Conservation (phyloP, 2,888 invertebrate genomes). For the Eupithecia subumbrata region DNA sequence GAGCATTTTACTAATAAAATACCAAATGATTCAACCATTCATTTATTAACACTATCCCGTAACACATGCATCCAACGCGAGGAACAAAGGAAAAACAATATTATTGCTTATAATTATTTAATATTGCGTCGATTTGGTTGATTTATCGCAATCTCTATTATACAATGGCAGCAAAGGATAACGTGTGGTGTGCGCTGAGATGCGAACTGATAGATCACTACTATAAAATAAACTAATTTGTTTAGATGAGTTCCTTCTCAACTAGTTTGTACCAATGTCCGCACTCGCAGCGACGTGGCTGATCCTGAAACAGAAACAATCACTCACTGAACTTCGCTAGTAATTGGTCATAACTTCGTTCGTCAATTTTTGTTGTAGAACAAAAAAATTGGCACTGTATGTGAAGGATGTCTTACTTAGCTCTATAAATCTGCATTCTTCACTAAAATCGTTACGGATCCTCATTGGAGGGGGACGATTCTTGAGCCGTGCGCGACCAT, state of each 20-base stretch:
- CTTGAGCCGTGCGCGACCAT: too few relatives aligned
- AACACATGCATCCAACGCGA: constrained; percentile 44
- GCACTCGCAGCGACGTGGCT: constrained; percentile 96
- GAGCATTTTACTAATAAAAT: constrained; percentile 54
- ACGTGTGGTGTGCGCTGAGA: constrained; percentile 55
- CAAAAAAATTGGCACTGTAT: too few relatives aligned
- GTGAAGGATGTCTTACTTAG: too few relatives aligned
- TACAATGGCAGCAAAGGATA: constrained; percentile 57
- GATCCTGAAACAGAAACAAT: constrained; percentile 85
- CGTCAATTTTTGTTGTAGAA: too few relatives aligned
- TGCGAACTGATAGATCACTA: constrained; percentile 69
- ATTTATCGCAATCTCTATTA: constrained; percentile 60
- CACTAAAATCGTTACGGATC: too few relatives aligned
- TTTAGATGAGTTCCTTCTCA: constrained; percentile 89
- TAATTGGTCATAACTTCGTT: too few relatives aligned
- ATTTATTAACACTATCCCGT: constrained; percentile 46
- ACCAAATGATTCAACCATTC: constrained; percentile 66
- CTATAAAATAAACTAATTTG: constrained; percentile 66
- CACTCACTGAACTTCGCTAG: too few relatives aligned
- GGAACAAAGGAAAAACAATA: constrained; percentile 47
- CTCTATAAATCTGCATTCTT: too few relatives aligned
- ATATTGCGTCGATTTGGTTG: constrained; percentile 55
- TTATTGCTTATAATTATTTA: constrained; percentile 75
- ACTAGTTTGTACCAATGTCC: constrained; percentile 98
- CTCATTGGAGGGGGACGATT: too few relatives aligned